Base-by-base conservation (phyloP, 1,140 invertebrate genomes). In the Drosophila suzukii region DNA sequence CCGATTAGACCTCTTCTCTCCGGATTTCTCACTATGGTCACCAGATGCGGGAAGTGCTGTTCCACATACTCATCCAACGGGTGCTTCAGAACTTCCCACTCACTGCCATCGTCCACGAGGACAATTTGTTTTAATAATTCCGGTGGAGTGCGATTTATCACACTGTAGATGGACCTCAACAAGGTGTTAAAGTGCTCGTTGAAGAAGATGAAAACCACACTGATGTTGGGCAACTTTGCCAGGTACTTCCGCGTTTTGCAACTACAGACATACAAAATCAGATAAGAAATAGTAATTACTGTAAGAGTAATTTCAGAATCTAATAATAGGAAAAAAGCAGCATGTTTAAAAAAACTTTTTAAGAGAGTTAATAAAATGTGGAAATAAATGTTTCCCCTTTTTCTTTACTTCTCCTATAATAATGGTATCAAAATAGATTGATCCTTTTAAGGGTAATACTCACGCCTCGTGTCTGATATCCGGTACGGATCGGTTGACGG, bases 191-290 rank as follows among this genome's bases (percentile, higher is more conserved):
- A 97, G 92, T 98, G 97, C 92, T 98, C 98, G 91, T 98, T 98
- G 92, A 98, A 97, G 93, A 99, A 99, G 20, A 98, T 98, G 34
- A 99, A 96, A 47, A 99, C 95, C 7, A 99, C 95, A 92, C 96
- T 96, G 32, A 96, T 96, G 17, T 94, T 95, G 1, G 97, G 97
- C 47, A 99, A 91, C 15, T 95, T 93, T 47, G 94, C 94, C 58
- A 96, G 93, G 82, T 98, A 98, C 65, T 94, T 94, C 75, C 96
- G 95, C 30, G 93, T 94, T 68, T 94, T 94, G 92, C 98, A 98
- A n/a, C 94, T 92, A 93, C 53, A 96, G 94, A 92, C 24, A 50
- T 3, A 43, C 32, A 39, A 27, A 85, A 76, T 96, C 96, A 5
- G 17, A 20, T 5, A 2, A 41, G 6, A 10, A 8, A 8, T 34